A percentile compares a stretch with the other conserved stretches of the same genome.
Evolutionary conservation across 2,113 vertebrate genomes (phyloP).

Genomic region (Uropsilus gracilis): DNA sequence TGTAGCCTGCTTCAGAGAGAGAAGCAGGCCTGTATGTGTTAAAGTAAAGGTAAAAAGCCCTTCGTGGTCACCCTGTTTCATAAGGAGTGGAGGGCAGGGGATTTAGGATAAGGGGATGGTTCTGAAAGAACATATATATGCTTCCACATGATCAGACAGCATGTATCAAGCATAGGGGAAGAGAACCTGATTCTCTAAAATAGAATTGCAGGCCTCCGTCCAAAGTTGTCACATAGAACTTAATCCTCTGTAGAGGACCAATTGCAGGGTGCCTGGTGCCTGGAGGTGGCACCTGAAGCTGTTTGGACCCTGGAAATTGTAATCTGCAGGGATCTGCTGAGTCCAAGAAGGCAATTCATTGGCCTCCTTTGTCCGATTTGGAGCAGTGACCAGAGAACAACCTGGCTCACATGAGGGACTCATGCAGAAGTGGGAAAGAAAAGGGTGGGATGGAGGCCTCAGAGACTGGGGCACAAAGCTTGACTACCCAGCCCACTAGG

Average conservation of each 20-base stretch:
- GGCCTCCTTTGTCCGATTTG: background rate
- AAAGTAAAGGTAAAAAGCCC: no score
- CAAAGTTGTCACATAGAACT: rapidly evolving
- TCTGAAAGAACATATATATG: background rate
- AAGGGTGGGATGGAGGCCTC: background rate
- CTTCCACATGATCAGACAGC: rapidly evolving
- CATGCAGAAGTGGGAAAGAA: background rate
- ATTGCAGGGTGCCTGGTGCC: background rate
- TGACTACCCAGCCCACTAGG: background rate
- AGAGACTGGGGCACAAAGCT: background rate
- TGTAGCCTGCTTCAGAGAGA: no score
- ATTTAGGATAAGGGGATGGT: background rate
- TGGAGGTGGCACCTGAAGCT: background rate
- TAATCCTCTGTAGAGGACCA: no score
- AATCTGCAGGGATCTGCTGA: background rate
- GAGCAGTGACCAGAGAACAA: background rate
- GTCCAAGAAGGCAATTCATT: background rate
- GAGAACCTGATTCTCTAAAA: background rate
- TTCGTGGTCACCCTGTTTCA: no score
- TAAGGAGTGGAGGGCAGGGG: no score
- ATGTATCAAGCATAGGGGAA: background rate
- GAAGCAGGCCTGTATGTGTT: no score
- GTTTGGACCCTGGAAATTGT: background rate
- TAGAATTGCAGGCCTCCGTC: background rate
- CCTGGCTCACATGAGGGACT: background rate